Evolutionary conservation across 2,797 vertebrate genomes (phyloP).

Genomic region (Notoglanidium macrostoma): DNA sequence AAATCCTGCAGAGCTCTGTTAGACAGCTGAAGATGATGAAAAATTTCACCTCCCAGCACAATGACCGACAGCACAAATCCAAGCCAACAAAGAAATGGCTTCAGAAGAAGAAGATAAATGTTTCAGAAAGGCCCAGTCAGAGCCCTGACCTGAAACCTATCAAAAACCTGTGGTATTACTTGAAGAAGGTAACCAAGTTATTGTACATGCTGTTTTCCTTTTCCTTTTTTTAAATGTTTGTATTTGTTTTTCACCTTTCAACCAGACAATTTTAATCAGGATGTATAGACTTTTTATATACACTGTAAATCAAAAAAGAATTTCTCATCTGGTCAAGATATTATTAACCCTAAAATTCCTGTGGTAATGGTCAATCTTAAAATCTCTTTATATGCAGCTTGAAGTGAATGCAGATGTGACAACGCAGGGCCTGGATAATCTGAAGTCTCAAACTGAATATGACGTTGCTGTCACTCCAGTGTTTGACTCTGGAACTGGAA

Average conservation of each 20-base stretch:
- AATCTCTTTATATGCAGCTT: conserved; percentile 72
- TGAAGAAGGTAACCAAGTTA: neutral
- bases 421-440: conserved; percentile 78
- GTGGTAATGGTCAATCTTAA: neutral
- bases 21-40: neutral
- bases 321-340: neutral
- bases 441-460: conserved; percentile 90
- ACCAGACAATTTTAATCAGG: neutral
- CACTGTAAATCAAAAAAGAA: neutral
- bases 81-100: neutral
- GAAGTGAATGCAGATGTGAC: conserved; percentile 83
- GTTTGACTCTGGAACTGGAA: conserved; percentile 83
- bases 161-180: no score
- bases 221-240: neutral
- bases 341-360: neutral
- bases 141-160: neutral
- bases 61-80: neutral
- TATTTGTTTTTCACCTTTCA: neutral
- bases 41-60: neutral
- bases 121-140: neutral
- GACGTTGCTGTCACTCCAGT: conserved; percentile 84
- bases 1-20: neutral
- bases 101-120: neutral
- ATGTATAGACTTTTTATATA: neutral
- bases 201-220: neutral